Evolutionary conservation across 2,888 invertebrate species (phyloP).

Genomic region (Napeogenes sylphis): DNA sequence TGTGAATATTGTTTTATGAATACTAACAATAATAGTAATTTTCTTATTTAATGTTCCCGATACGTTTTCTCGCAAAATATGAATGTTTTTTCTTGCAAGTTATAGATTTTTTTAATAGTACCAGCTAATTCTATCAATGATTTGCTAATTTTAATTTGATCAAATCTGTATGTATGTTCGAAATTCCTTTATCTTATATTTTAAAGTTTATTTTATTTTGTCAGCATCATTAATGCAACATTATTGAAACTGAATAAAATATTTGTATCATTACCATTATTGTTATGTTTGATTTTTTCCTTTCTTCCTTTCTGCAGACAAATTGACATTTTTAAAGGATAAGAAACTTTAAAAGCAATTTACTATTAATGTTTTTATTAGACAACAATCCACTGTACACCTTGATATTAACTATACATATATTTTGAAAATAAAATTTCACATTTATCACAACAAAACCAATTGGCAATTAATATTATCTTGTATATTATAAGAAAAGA

Average conservation of each 20-base stretch:
- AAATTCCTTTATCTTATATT: constrained; percentile 52
- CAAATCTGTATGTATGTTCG: constrained; percentile 38
- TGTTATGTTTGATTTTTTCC: constrained; percentile 28
- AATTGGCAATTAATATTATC: constrained; percentile 2
- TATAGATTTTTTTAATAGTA: constrained; percentile 19
- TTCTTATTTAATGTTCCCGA: background rate
- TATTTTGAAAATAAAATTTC: constrained; percentile 32
- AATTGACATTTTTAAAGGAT: constrained; percentile 2
- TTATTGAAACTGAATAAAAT: constrained; percentile 41
- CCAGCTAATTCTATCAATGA: background rate
- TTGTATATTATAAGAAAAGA: constrained; percentile 2
- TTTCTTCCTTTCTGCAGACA: background rate
- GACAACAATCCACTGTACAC: constrained; percentile 39
- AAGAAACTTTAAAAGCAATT: background rate
- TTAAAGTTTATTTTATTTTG: constrained; percentile 52
- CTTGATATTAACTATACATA: constrained; percentile 37
- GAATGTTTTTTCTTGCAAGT: background rate
- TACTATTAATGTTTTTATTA: constrained; percentile 41
- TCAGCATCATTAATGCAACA: constrained; percentile 55
- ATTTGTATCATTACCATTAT: constrained; percentile 36
- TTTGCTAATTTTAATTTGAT: constrained; percentile 5
- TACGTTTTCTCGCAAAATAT: constrained; percentile 13
- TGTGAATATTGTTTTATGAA: background rate
- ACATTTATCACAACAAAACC: constrained; percentile 29
- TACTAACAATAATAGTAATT: background rate